phyloP scores from a whole-genome alignment of 2,888 invertebrate genomes.

The Ormyrus thymus region DNA sequence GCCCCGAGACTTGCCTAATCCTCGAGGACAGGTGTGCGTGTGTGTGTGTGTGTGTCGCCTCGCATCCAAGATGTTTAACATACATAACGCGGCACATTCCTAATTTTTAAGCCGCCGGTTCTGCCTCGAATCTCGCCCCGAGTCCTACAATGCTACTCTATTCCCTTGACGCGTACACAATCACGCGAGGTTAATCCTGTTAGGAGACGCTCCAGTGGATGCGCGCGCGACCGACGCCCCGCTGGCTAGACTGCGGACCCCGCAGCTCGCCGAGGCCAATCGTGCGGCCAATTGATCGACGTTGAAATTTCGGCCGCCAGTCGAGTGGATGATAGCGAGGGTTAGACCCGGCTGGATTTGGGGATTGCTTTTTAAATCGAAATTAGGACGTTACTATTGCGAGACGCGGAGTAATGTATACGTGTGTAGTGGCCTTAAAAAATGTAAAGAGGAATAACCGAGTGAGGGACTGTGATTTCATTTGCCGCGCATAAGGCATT shows the following conservation, averaged over 20 bases:
- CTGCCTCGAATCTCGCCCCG: slow-evolving; percentile 57
- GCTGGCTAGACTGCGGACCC: slow-evolving; percentile 58
- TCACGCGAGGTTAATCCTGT: slow-evolving; percentile 73
- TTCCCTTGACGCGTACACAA: slow-evolving; percentile 74
- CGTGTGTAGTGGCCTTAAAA: too few relatives aligned
- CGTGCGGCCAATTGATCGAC: slow-evolving; percentile 30
- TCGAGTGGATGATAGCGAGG: too few relatives aligned
- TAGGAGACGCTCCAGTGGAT: slow-evolving; percentile 69
- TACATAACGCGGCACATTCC: slow-evolving; percentile 59
- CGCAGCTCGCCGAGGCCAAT: neutral
- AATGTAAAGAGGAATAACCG: too few relatives aligned
- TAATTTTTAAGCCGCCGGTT: slow-evolving; percentile 65
- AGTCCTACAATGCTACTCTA: slow-evolving; percentile 70
- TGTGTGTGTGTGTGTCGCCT: neutral
- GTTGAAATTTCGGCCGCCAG: slow-evolving; percentile 7
- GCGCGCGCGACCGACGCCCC: slow-evolving; percentile 63
- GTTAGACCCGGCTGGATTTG: too few relatives aligned
- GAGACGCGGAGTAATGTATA: too few relatives aligned
- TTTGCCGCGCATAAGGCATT: too few relatives aligned
- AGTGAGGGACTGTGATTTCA: too few relatives aligned
- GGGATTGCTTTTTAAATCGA: too few relatives aligned
- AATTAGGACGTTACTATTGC: too few relatives aligned
- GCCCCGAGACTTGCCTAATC: slow-evolving; percentile 40
- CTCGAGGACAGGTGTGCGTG: slow-evolving; percentile 41
- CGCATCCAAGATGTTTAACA: slow-evolving; percentile 31